These are phyloP conservation scores for Myathropa florea DNA, from an alignment of 2,888 invertebrate genomes.

Conservation along the genomic window DNA sequence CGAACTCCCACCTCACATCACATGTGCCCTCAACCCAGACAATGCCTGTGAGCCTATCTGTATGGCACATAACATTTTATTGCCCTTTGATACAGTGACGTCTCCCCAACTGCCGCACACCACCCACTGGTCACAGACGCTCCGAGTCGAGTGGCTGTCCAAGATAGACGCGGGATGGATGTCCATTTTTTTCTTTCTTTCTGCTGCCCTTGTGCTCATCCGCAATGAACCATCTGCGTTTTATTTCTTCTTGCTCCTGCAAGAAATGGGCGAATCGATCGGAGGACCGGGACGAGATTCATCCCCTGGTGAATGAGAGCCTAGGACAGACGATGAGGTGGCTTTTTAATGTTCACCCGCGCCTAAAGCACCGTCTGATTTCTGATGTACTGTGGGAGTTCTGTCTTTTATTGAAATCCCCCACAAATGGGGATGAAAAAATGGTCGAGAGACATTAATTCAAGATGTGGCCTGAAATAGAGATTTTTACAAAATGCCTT, in stretches of 20 bases:
- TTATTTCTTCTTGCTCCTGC: conserved; percentile 42
- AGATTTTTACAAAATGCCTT: background rate
- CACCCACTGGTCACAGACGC: too few species aligned
- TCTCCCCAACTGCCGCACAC: background rate
- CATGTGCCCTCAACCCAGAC: conserved; percentile 20
- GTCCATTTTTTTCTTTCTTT: conserved; percentile 42
- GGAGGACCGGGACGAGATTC: background rate
- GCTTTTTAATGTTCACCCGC: conserved; percentile 39
- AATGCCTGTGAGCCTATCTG: conserved; percentile 37
- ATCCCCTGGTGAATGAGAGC: conserved; percentile 15
- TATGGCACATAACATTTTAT: conserved; percentile 54
- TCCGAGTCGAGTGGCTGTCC: background rate
- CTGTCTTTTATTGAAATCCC: conserved; percentile 63
- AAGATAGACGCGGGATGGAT: background rate
- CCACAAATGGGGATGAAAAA: conserved; percentile 16
- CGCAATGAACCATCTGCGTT: conserved; percentile 59
- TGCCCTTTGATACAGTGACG: conserved; percentile 54
- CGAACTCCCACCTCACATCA: background rate
- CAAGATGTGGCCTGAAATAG: conserved; percentile 58
- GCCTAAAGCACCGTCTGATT: conserved; percentile 9
- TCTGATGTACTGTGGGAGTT: conserved; percentile 40
- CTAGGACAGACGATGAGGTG: conserved; percentile 21
- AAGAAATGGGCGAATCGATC: conserved; percentile 4
- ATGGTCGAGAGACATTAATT: conserved; percentile 33
- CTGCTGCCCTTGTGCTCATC: conserved; percentile 29